Evolutionary conservation across 2,888 invertebrate genomes (phyloP).

Genomic region (Encarsia formosa): DNA sequence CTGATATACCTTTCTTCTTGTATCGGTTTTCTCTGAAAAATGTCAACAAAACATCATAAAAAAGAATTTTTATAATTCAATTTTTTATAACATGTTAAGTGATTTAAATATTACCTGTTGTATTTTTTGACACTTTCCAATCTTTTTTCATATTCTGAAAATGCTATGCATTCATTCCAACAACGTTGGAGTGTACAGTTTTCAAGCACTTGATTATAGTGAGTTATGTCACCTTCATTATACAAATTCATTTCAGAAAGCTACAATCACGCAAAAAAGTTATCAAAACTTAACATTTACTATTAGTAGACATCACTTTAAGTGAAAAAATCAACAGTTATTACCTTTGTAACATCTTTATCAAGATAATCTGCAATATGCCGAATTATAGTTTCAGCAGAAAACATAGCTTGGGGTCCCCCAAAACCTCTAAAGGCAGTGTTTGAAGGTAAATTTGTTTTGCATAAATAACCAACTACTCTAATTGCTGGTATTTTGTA

Average conservation of each 20-base stretch:
- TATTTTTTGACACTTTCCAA: slow-evolving; percentile 60
- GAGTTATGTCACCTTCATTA: slow-evolving; percentile 68
- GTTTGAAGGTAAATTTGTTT: slow-evolving; percentile 83
- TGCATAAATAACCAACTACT: slow-evolving; percentile 69
- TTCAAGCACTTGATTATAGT: slow-evolving; percentile 67
- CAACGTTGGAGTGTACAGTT: slow-evolving; percentile 69
- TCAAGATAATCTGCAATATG: slow-evolving; percentile 69
- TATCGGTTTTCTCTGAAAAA: slow-evolving; percentile 65
- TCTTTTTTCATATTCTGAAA: slow-evolving; percentile 62
- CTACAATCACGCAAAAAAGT: slow-evolving; percentile 39
- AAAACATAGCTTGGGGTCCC: slow-evolving; percentile 83
- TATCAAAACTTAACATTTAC: neutral
- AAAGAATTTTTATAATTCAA: neutral
- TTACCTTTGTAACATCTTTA: slow-evolving; percentile 62
- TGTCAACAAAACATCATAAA: neutral
- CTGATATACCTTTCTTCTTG: slow-evolving; percentile 77
- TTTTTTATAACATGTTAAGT: neutral
- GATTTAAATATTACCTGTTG: too few relatives aligned
- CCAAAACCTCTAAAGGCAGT: slow-evolving; percentile 90
- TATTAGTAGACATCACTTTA: neutral
- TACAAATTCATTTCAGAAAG: slow-evolving; percentile 70
- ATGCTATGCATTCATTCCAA: slow-evolving; percentile 70
- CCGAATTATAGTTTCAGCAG: slow-evolving; percentile 70
- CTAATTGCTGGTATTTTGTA: slow-evolving; percentile 73
- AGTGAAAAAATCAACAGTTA: neutral